Evolutionary conservation across 2,888 invertebrate species (phyloP).

Genomic region (Chironomus riparius): DNA sequence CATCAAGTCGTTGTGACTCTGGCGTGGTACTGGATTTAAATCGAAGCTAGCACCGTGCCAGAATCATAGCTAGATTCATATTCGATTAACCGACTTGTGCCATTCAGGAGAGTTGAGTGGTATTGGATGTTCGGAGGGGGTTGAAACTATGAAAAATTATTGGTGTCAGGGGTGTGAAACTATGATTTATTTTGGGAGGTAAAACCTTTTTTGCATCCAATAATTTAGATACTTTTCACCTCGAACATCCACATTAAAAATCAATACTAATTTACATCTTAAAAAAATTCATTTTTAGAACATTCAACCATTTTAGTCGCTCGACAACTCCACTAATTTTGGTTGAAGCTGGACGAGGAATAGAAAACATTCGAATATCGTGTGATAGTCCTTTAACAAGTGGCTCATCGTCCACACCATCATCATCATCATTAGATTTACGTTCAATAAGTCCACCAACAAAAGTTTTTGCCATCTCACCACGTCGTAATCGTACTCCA

Average conservation of each 20-base stretch:
- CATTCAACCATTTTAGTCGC: background rate
- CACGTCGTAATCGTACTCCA: conserved; percentile 52
- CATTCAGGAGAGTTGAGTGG: too few relatives aligned
- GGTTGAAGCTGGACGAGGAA: conserved; percentile 43
- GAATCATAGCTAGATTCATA: too few relatives aligned
- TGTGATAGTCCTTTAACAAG: conserved; percentile 33
- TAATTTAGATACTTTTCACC: background rate
- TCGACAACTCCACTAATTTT: conserved; percentile 23
- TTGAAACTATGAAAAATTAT: too few relatives aligned
- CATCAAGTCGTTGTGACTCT: too few relatives aligned
- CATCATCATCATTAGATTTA: conserved; percentile 38
- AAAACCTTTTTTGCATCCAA: too few relatives aligned
- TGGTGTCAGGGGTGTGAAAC: too few relatives aligned
- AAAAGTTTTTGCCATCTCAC: conserved; percentile 49
- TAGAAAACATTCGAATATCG: conserved; percentile 44
- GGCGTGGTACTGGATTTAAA: too few relatives aligned
- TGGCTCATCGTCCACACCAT: conserved; percentile 36
- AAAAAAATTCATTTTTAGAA: background rate
- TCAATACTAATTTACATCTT: background rate
- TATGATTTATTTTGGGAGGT: too few relatives aligned
- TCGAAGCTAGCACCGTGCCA: too few relatives aligned
- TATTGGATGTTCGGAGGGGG: too few relatives aligned
- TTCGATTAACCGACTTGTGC: too few relatives aligned
- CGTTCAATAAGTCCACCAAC: conserved; percentile 44
- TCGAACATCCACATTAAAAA: background rate